Percentiles rank a stretch among this genome's conserved stretches.
phyloP scores from a whole-genome alignment of 2,888 invertebrate genomes.

The Plemyria rubiginata region DNA sequence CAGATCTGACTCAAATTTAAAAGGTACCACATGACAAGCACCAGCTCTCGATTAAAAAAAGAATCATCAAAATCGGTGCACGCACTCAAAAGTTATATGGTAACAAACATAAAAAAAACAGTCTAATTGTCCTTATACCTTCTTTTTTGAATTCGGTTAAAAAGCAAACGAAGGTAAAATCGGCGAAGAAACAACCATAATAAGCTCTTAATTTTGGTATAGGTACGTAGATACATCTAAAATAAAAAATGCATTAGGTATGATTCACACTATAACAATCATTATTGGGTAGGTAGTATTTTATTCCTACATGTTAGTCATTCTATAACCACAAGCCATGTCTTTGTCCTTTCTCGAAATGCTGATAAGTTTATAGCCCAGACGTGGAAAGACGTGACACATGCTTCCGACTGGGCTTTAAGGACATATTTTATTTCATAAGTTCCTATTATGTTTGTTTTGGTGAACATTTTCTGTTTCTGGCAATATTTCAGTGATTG shows the following conservation, averaged over 20 bases:
- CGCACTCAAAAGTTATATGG: no score
- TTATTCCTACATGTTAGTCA: slow-evolving; percentile 63
- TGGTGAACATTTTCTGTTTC: background rate
- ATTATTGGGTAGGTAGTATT: slow-evolving; percentile 47
- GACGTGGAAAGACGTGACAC: slow-evolving; percentile 64
- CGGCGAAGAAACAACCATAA: no score
- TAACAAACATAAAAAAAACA: no score
- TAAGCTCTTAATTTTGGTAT: no score
- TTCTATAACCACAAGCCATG: slow-evolving; percentile 61
- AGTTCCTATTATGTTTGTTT: background rate
- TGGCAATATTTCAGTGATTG: background rate
- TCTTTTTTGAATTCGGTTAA: no score
- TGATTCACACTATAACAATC: slow-evolving; percentile 58
- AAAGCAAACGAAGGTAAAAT: no score
- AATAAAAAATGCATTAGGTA: slow-evolving; percentile 31
- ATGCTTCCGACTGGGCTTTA: slow-evolving; percentile 52
- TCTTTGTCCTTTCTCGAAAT: slow-evolving; percentile 72
- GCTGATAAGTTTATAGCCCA: slow-evolving; percentile 63
- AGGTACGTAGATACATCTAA: slow-evolving; percentile 10
- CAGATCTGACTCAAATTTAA: no score
- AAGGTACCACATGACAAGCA: no score
- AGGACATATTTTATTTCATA: slow-evolving; percentile 43
- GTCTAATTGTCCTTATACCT: no score
- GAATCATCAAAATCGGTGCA: no score
- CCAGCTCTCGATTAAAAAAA: no score